Base-by-base conservation (phyloP, 1,140 invertebrate species). In the Mizuhopecten yessoensis region DNA sequence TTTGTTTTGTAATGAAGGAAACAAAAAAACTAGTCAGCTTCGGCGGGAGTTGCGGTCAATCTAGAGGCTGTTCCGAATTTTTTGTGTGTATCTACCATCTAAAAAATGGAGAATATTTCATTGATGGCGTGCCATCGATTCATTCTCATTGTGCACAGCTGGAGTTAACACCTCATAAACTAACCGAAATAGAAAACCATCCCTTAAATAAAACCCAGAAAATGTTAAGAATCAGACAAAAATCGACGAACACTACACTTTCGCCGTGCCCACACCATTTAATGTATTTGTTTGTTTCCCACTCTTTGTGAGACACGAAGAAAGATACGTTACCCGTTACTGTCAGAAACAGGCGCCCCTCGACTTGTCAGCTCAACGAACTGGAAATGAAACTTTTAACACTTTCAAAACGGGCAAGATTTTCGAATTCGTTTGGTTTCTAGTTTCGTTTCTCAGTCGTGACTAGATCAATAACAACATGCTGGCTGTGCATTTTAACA, bases 141-240 rank as follows among this genome's bases (percentile, higher is more conserved):
- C 57, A 75, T 29, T 75, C 29, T 29, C 15, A 23, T 29, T 5
- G 42, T 45, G 5, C 23, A 5, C 17, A 57, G 20, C 57, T 29
- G 29, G 57, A 75, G 5, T 75, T 75, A 75, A 29, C 57, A 29
- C 57, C 57, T 75, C 57, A 17, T 75, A 17, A n/a, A 3, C 5
- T 75, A n/a, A 75, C 57, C 57, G n/a, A 17, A 75, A 75, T 75
- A 75, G 57, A 75, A 75, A 75, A 75, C 17, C 2, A 75, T 75
- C n/a, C 57, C 57, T 75, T 75, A 75, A 29, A 75, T 75, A 75
- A 75, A 75, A 3, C 57, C 17, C 5, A 7, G 57, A n/a, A n/a
- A n/a, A 75, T n/a, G 57, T 17, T 23, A 7, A 23, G 57, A 75
- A 75, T 75, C 29, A 75, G 57, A 29, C 57, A 75, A 75, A 75